phyloP scores from a whole-genome alignment of 2,888 invertebrate genomes.

The Patella caerulea region DNA sequence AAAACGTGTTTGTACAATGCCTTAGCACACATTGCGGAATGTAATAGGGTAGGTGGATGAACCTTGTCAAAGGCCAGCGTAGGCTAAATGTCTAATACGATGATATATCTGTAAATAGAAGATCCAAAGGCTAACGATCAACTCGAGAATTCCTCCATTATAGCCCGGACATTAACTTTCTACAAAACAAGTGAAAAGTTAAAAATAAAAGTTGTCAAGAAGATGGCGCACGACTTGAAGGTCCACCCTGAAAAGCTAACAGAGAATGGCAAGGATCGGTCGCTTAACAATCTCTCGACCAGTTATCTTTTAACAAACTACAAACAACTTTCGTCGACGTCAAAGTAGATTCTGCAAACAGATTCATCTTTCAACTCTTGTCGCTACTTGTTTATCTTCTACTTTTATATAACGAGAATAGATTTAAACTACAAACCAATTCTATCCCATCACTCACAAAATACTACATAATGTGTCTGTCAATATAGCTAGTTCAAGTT shows the following conservation, averaged over 20 bases:
- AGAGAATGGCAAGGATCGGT: neutral
- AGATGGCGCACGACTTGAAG: neutral
- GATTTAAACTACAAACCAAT: too few relatives aligned
- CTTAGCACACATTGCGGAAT: too few relatives aligned
- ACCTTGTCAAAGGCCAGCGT: too few relatives aligned
- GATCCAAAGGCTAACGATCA: too few relatives aligned
- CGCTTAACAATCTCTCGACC: neutral
- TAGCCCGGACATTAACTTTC: neutral
- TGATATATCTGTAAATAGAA: too few relatives aligned
- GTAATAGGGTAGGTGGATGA: too few relatives aligned
- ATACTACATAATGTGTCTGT: too few relatives aligned
- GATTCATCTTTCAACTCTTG: neutral
- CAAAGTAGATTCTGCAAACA: conserved; percentile 6
- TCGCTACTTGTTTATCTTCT: neutral
- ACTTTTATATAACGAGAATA: neutral
- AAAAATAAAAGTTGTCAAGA: conserved; percentile 2
- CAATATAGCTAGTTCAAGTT: too few relatives aligned
- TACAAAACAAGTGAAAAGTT: neutral
- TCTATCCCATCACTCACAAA: too few relatives aligned
- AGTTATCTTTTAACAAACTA: neutral
- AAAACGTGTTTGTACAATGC: too few relatives aligned
- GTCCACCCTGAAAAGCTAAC: conserved; percentile 4
- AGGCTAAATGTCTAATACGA: too few relatives aligned
- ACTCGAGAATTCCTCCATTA: too few relatives aligned
- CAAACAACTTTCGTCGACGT: neutral